These are phyloP conservation scores for Platycercus adscitus DNA, from an alignment of 2,113 vertebrate species.

Conservation along the genomic window DNA sequence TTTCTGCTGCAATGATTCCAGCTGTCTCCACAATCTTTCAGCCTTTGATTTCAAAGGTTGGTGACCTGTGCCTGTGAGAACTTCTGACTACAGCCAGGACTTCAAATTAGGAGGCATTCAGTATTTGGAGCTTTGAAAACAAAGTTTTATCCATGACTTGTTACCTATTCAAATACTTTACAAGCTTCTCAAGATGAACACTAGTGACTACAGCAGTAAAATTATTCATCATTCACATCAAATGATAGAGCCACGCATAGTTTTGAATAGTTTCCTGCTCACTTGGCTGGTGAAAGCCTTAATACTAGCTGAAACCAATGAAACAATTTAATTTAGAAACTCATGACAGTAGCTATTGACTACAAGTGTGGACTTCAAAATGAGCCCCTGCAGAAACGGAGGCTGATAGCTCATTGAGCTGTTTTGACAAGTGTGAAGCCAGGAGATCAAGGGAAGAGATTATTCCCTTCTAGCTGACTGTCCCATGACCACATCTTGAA, in stretches of 20 bases:
- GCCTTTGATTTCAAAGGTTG: not conserved
- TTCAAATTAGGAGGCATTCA: not conserved
- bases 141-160: not conserved
- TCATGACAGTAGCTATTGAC: not conserved
- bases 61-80: not conserved
- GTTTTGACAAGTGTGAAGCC: not conserved
- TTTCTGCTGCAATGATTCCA: not conserved
- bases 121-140: not conserved
- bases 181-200: not conserved
- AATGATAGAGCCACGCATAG: fast-evolving
- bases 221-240: not conserved
- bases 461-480: not conserved
- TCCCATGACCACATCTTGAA: not conserved
- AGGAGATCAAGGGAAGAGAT: not conserved
- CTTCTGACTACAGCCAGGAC: not conserved
- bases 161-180: not conserved
- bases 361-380: not conserved
- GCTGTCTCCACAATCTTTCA: not conserved
- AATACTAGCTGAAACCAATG: not conserved
- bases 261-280: not conserved
- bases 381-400: not conserved
- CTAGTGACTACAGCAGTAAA: not conserved
- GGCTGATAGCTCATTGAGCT: not conserved
- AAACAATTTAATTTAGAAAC: not conserved
- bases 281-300: not conserved